Evolutionary conservation across 1,140 invertebrate genomes (phyloP), one percentile per base, ranked within the genome.

Genomic region (Aricia agestis): DNA sequence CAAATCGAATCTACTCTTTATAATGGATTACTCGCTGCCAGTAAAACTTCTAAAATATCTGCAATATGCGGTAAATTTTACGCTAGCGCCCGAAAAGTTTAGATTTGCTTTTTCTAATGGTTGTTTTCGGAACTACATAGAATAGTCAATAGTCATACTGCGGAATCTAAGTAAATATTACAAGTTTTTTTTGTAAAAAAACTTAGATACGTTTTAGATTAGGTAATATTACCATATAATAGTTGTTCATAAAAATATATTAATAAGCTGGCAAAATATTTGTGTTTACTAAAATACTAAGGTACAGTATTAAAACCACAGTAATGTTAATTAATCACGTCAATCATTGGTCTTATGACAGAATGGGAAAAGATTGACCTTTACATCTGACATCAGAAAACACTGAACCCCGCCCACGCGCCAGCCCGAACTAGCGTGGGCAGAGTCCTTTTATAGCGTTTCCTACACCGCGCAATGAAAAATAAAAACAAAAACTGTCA

Each of bases 71-170:
- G 68, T 59, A 41, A 63, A 63, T 69, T 61, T 61, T 41, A 69
- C 68, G 68, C 68, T 63, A 69, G 68, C 41, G 68, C 58, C 59
- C 58, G 68, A 69, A 69, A 69, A 69, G 59, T 58, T 69, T 69
- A 59, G 18, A 63, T 69, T 61, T 69, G 57, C 59, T 63, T 63
- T 63, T 63, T 63, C 17, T 19, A 63, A 25, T 63, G 59, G 59
- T 63, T 63, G 59, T 63, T 63, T 63, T 63, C 59, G 19, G 19
- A 25, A 63, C 59, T 25, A 61, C 17, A 61, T 61, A 61, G 59
- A n/a, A n/a, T n/a, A n/a, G n/a, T n/a, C n/a, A 61, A 19, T 10
- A 61, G 59, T 6, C 17, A 61, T 61, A 19, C 17, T 61, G 9
- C 17, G 59, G 18, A 61, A 61, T 61, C 59, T 4, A 61, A 61